Evolutionary conservation across 2,797 vertebrate genomes (phyloP).

Genomic region (Eupleurogrammus muticus): DNA sequence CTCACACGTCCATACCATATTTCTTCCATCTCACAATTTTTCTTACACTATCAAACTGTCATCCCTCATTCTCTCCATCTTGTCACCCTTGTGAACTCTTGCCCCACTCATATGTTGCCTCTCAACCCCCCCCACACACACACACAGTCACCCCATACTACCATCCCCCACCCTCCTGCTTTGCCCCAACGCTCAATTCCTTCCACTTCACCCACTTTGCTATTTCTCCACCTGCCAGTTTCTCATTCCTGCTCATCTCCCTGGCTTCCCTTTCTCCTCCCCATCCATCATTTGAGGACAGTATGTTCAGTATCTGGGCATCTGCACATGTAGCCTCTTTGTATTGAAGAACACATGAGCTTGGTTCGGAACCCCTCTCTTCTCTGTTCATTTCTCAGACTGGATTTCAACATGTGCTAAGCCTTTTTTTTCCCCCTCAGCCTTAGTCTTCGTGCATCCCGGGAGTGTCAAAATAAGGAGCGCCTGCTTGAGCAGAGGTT

Average conservation of each 20-base stretch:
- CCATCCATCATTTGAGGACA: slow-evolving; percentile 27
- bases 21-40: slow-evolving; percentile 29
- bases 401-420: slow-evolving; percentile 29
- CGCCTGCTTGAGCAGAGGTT: slow-evolving; percentile 95
- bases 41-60: slow-evolving; percentile 61
- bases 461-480: slow-evolving; percentile 96
- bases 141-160: slow-evolving; percentile 33
- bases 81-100: slow-evolving; percentile 73
- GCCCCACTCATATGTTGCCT: slow-evolving; percentile 75
- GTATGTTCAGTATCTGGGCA: slow-evolving; percentile 35
- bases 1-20: slow-evolving; percentile 15
- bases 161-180: slow-evolving; percentile 67
- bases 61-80: slow-evolving; percentile 55
- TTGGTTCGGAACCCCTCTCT: slow-evolving; percentile 12
- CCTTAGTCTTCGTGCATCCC: slow-evolving; percentile 93
- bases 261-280: slow-evolving; percentile 17
- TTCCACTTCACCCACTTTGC: slow-evolving; percentile 83
- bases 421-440: slow-evolving; percentile 67
- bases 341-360: slow-evolving; percentile 48
- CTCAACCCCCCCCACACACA: slow-evolving; percentile 71
- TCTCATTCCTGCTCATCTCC: slow-evolving; percentile 57
- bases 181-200: slow-evolving; percentile 68
- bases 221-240: slow-evolving; percentile 77
- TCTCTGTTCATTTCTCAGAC: slow-evolving; percentile 24
- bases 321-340: slow-evolving; percentile 38